Base-by-base conservation (phyloP, 2,797 vertebrate species). In the Paratrypauchen microcephalus region DNA sequence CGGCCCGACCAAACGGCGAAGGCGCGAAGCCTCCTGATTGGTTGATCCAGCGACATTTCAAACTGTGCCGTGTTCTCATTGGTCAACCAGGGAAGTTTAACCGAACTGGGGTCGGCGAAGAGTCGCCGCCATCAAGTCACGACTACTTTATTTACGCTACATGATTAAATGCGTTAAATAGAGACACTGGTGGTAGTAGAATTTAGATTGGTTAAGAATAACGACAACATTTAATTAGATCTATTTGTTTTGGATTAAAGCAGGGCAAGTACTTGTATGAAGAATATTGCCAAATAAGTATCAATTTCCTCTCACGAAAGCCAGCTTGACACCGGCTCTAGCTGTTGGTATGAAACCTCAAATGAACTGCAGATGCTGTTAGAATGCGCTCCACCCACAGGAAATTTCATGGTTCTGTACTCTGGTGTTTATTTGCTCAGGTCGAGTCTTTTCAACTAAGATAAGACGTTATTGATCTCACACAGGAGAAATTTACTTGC, bases 11-110 rank as follows among this genome's bases (percentile, higher is more conserved):
- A 84, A 54, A 71, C 68, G 56, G 32, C 57, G 82, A 92, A 89
- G 92, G 94, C 94, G 94, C 92, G 89, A 94, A 94, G 87, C 41
- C 47, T 21, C 18, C 24, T 77, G 82, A 95, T 94, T 95, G 93
- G 93, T 54, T 71, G 2, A 0, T 0, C 5, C 3, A 18, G n/a
- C 62, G 63, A 82, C 80, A 89, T 84, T 94, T 93, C 78, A 93
- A 94, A 92, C 60, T 0, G 50, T 13, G 32, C 55, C 54, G 54
- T 18, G 1, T 62, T 78, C 1, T 87, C 11, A 94, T 94, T 95
- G 92, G 93, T 15, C 65, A 4, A 0, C 0, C 0, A 9, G 6
- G 62, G 69, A 75, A 82, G 84, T 32, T 87, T 61, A 87, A 83
- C 58, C 63, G 56, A 23, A 19, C 26, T 12, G 19, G 8, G 83